Evolutionary conservation across 2,113 vertebrate species (phyloP).

Genomic region (Egretta garzetta): DNA sequence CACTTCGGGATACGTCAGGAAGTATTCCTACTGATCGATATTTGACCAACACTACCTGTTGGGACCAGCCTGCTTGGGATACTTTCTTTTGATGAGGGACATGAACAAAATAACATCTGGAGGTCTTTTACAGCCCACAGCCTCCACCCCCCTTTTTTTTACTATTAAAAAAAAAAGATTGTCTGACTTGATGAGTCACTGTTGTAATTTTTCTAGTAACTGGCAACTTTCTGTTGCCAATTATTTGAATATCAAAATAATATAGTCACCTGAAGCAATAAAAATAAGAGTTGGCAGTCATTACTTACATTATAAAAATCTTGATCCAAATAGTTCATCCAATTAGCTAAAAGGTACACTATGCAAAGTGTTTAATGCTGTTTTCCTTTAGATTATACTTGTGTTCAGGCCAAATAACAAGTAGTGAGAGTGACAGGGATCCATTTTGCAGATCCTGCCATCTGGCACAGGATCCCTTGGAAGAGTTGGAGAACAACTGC

Average conservation of each 20-base stretch:
- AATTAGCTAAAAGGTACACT: background rate
- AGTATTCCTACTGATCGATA: background rate
- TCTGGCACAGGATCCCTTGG: background rate
- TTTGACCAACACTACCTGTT: background rate
- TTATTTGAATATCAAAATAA: conserved; percentile 45
- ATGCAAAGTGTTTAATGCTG: background rate
- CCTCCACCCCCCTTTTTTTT: background rate
- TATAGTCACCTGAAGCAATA: background rate
- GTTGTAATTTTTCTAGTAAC: conserved; percentile 14
- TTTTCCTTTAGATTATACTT: background rate
- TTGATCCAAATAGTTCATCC: background rate
- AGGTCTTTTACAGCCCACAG: background rate
- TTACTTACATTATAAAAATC: background rate
- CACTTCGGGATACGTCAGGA: background rate
- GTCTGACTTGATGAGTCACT: background rate
- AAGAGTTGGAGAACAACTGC: background rate
- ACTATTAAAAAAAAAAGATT: background rate
- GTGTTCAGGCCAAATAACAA: background rate
- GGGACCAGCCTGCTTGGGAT: background rate
- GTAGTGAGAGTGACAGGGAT: background rate
- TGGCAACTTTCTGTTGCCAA: conserved; percentile 12
- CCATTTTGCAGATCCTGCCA: background rate
- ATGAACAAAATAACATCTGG: conserved; percentile 9
- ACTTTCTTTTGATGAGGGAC: background rate
- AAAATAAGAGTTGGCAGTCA: conserved; percentile 6